Evolutionary conservation across 2,113 vertebrate genomes (phyloP), one percentile per base, ranked within the genome.

Genomic region (Garra rufa): DNA sequence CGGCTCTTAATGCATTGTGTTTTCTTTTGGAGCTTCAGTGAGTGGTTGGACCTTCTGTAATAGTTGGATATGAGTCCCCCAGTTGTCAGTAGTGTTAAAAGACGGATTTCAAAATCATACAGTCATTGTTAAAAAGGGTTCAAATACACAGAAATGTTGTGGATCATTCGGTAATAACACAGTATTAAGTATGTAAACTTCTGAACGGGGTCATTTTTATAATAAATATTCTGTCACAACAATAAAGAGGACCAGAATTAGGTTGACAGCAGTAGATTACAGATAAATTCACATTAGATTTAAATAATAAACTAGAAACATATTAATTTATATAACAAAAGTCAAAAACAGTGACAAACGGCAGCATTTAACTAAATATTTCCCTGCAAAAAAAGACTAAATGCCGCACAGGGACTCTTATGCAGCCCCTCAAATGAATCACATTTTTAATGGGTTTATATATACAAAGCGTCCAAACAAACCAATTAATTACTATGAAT

Each of bases 281-380:
- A 69, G 19, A 69, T n/a, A 69, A 3, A 73, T 73, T 44, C 10
- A 46, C 69, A 73, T 69, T 41, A 69, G 41, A 69, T 41, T 14
- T 10, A 43, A 44, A 21, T 71, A 14, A 71, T 73, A 46, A 73
- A 46, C n/a, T 26, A 73, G 41, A 44, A 73, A 43, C 38, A 73
- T 46, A 73, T 44, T 46, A 15, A 44, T 73, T 73, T 73, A 44
- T 46, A 15, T 46, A 73, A 46, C 21, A 44, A 15, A n/a, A 0
- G 67, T 70, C 34, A 7, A 73, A 73, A 26, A 73, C 21, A 9
- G 41, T 73, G n/a, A 73, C 11, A 73, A 44, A 46, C 41, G 3
- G n/a, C 70, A 46, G 41, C n/a, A 73, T 73, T 73, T 8, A 73
- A 15, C 69, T 73, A 73, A 46, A 73, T 73, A 73, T 44, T 73